Evolutionary conservation across 2,888 invertebrate species (phyloP).

Genomic region (Drosophila fungiperda): DNA sequence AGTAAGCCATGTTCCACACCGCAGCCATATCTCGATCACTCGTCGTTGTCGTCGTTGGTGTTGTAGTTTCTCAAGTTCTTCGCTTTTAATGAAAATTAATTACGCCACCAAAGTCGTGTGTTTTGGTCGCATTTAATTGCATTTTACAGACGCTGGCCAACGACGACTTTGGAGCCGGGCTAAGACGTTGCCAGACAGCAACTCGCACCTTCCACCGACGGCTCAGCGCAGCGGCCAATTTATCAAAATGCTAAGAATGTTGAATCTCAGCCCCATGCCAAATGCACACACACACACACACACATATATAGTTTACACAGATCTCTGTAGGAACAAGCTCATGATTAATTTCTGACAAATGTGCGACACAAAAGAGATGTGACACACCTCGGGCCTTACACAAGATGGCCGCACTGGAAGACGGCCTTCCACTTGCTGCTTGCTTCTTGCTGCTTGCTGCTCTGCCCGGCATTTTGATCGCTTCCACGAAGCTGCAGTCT

Average conservation of each 20-base stretch:
- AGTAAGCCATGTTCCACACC: conserved; percentile 39
- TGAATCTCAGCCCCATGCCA: conserved; percentile 32
- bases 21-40: conserved; percentile 31
- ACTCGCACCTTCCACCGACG: conserved; percentile 62
- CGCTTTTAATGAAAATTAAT: conserved; percentile 77
- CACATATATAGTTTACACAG: conserved; percentile 15
- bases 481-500: conserved; percentile 43
- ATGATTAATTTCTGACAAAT: conserved; percentile 85
- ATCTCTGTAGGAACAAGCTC: conserved; percentile 74
- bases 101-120: conserved; percentile 81
- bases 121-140: conserved; percentile 78
- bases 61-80: conserved; percentile 18
- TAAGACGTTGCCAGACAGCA: conserved; percentile 48
- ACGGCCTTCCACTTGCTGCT: conserved; percentile 7
- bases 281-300: conserved; percentile 11
- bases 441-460: background rate
- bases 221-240: conserved; percentile 66
- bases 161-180: conserved; percentile 29
- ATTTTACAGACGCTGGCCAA: conserved; percentile 60
- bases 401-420: conserved; percentile 67
- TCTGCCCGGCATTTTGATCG: conserved; percentile 52
- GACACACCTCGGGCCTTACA: conserved; percentile 82
- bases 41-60: background rate
- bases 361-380: conserved; percentile 83
- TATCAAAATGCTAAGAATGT: conserved; percentile 76